Base-by-base conservation (phyloP, 2,797 vertebrate species). In the Psittacula echo region DNA sequence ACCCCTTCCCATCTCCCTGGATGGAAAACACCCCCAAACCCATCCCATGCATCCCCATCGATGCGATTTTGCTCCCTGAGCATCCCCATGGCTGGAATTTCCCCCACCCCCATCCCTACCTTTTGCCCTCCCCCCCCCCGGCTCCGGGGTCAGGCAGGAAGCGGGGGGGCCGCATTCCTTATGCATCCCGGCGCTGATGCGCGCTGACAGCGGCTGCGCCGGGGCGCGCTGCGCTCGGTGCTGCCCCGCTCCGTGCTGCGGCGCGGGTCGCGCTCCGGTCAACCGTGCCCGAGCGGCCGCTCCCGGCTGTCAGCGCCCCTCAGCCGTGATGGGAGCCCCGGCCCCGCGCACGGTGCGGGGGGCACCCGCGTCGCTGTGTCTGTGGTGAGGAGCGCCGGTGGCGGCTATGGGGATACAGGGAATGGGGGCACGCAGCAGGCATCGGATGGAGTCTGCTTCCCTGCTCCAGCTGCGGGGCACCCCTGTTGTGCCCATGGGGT, bases 211-310 rank as follows among this genome's bases (percentile, higher is more conserved):
- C 50, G 50, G 50, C 50, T 10, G 89, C 96, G 75, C 97, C 98
- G 96, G 98, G 95, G 93, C 71, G 61, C 97, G 78, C 97, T 97
- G 98, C 98, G 97, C 98, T 97, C 98, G 98, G 98, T 97, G 99
- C 97, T 98, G 98, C 58, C 99, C 98, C 99, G 98, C 98, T 99
- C 99, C 92, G 98, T 98, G 99, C 98, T 99, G 97, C 96, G 97
- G 96, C 56, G 66, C 67, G 97, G 99, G 98, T 99, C 99, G 98
- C 97, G 96, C 98, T 98, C 98, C 98, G 98, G 99, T 99, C 99
- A 99, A 98, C 98, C 98, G 95, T 98, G 98, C 91, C 98, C 98
- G 98, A 99, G 98, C 99, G 98, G 97, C 98, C 98, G 98, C 98
- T 98, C 98, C 98, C 98, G 98, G 93, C 98, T 98, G 98, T 99